Percentiles rank a stretch among this genome's conserved stretches.
These are phyloP conservation scores for Tokudaia tokunoshimensis DNA, from an alignment of 2,797 vertebrate genomes.

Conservation along the genomic window DNA sequence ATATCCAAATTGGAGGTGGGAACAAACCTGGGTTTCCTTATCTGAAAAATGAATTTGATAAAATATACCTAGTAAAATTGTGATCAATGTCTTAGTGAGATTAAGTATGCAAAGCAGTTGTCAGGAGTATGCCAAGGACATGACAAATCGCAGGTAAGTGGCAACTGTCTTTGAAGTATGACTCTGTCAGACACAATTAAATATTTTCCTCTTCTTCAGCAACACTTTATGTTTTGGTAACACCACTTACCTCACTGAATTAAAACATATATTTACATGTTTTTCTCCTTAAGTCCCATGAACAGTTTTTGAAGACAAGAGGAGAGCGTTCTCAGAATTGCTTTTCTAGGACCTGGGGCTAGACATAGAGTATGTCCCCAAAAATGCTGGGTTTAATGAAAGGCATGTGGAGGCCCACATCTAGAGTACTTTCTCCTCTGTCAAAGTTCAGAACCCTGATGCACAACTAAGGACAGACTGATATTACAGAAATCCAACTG, in stretches of 20 bases:
- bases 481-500: neutral
- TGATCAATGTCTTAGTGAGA: neutral
- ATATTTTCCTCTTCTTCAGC: conserved; percentile 2
- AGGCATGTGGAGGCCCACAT: neutral
- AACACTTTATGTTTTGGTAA: neutral
- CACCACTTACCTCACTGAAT: neutral
- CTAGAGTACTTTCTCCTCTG: neutral
- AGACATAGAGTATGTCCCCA: neutral
- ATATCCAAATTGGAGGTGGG: neutral
- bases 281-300: conserved; percentile 1
- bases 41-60: neutral
- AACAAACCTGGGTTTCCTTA: neutral
- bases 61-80: conserved; percentile 42
- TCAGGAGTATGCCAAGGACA: neutral
- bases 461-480: neutral
- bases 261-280: neutral
- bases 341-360: neutral
- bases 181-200: neutral
- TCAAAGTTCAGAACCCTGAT: neutral
- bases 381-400: neutral
- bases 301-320: neutral
- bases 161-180: neutral
- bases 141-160: neutral
- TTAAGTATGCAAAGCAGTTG: conserved; percentile 16
- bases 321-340: neutral